These are phyloP conservation scores for Drymodes brunneopygia DNA, from an alignment of 2,113 vertebrate genomes.

Conservation along the genomic window DNA sequence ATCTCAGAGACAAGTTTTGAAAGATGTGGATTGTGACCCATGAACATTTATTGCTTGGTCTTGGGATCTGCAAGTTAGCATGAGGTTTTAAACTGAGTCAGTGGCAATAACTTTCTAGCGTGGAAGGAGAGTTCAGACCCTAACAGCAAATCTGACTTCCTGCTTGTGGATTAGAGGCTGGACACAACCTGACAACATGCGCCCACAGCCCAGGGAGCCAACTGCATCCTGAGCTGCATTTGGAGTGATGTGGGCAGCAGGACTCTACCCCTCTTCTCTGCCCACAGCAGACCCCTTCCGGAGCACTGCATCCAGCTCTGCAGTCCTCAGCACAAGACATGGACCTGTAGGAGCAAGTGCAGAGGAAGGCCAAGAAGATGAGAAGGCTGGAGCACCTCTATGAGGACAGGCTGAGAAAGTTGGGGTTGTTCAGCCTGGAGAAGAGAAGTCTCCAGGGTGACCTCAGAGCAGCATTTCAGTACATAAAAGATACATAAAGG, in stretches of 20 bases:
- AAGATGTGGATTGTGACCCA: not conserved
- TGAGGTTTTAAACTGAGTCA: not conserved
- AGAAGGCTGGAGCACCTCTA: not conserved
- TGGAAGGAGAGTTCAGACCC: not conserved
- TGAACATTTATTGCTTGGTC: not conserved
- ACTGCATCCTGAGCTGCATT: not conserved
- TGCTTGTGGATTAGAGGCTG: not conserved
- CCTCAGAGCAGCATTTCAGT: too few relatives aligned
- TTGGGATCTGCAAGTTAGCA: not conserved
- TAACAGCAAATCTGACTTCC: not conserved
- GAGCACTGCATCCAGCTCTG: not conserved
- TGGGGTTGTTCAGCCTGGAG: not conserved
- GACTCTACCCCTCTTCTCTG: not conserved
- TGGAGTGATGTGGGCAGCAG: not conserved
- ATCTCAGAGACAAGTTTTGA: not conserved
- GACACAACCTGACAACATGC: fast-evolving
- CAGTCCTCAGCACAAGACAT: not conserved
- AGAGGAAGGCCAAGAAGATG: not conserved
- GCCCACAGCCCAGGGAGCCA: too few relatives aligned
- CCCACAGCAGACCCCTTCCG: fast-evolving
- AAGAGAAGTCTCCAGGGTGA: not conserved
- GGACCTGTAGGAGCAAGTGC: not conserved
- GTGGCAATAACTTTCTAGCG: not conserved
- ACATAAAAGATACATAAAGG: not conserved
- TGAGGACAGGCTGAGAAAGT: not conserved